Evolutionary conservation across 2,888 invertebrate species (phyloP).

Genomic region (Trachelus stipa): DNA sequence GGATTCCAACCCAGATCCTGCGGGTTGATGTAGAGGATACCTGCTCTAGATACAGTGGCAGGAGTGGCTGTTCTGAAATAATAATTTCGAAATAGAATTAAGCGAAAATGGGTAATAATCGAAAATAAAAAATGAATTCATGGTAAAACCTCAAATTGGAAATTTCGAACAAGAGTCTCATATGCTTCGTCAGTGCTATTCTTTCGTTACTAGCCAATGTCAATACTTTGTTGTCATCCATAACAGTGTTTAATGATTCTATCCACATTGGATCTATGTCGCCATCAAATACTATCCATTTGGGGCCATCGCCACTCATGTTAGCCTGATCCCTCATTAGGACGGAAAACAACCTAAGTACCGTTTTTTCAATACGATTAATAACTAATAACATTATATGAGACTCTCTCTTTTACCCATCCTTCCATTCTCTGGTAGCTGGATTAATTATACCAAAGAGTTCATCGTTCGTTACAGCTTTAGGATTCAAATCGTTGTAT

Average conservation of each 20-base stretch:
- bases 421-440: constrained; percentile 93
- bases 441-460: constrained; percentile 95
- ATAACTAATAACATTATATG: not conserved
- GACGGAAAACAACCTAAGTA: constrained; percentile 86
- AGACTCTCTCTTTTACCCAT: constrained; percentile 66
- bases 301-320: constrained; percentile 84
- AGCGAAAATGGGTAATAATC: not conserved
- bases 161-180: constrained; percentile 95
- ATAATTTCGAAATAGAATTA: not conserved
- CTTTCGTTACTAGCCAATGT: constrained; percentile 95
- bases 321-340: constrained; percentile 95
- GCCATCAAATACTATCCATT: constrained; percentile 96
- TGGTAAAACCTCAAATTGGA: constrained; percentile 73
- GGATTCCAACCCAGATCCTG: constrained; percentile 96
- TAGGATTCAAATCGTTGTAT: constrained; percentile 93
- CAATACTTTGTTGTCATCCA: constrained; percentile 96
- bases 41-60: constrained; percentile 94
- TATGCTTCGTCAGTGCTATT: constrained; percentile 87
- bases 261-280: constrained; percentile 99
- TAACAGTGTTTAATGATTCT: constrained; percentile 94
- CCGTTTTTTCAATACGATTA: constrained; percentile 7
- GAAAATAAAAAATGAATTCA: not conserved
- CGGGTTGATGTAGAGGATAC: constrained; percentile 94
- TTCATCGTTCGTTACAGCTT: constrained; percentile 96
- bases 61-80: constrained; percentile 85